Evolutionary conservation across 2,888 invertebrate species (phyloP).

Genomic region (Rhogogaster chlorosoma): DNA sequence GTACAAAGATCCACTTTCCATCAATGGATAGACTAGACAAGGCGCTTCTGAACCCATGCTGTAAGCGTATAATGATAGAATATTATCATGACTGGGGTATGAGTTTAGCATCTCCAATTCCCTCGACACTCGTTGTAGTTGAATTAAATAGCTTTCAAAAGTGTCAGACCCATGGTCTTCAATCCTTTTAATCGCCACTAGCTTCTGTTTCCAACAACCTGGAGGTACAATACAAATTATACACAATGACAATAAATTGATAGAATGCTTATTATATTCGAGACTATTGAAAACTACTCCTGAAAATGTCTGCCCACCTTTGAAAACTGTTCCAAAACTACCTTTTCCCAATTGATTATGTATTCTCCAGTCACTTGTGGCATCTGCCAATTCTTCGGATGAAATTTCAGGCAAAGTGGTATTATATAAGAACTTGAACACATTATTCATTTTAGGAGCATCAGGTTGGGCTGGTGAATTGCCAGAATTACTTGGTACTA

Average conservation of each 20-base stretch:
- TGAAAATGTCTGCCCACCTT: constrained; percentile 79
- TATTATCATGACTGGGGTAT: constrained; percentile 94
- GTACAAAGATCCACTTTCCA: constrained; percentile 95
- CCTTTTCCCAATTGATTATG: constrained; percentile 89
- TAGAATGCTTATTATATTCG: background rate
- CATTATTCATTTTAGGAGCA: constrained; percentile 57
- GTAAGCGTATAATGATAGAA: constrained; percentile 93
- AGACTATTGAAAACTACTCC: background rate
- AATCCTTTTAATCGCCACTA: constrained; percentile 93
- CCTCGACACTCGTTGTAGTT: constrained; percentile 84
- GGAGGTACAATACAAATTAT: background rate
- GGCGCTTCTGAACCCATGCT: constrained; percentile 89
- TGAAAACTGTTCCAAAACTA: constrained; percentile 95
- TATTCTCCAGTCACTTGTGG: constrained; percentile 90
- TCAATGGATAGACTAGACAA: constrained; percentile 95
- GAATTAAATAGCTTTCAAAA: constrained; percentile 78
- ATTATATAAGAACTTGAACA: constrained; percentile 62
- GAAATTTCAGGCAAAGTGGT: constrained; percentile 82
- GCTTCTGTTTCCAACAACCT: constrained; percentile 91
- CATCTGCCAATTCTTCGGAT: constrained; percentile 87
- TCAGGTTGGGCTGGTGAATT: constrained; percentile 64
- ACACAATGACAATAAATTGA: background rate
- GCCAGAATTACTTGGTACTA: constrained; percentile 68
- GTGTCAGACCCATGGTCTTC: constrained; percentile 80
- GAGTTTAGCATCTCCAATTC: constrained; percentile 90